These are phyloP conservation scores for Cantharis rustica DNA, from an alignment of 2,888 invertebrate genomes.

Conservation along the genomic window DNA sequence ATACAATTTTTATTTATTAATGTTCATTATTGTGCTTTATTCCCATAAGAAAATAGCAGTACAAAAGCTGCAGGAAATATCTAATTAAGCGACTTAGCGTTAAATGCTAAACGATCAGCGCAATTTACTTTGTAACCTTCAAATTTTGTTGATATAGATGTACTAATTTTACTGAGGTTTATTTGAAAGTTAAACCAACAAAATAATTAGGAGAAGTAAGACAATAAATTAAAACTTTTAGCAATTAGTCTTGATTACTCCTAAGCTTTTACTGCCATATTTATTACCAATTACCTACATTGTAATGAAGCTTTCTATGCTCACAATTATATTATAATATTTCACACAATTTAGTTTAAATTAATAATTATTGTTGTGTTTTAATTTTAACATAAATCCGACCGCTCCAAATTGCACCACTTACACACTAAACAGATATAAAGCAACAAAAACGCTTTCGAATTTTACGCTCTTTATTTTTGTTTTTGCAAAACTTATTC, in stretches of 20 bases:
- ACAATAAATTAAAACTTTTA: slow-evolving; percentile 22
- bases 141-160: background rate
- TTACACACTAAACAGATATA: no score
- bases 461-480: no score
- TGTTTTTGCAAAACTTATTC: no score
- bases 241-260: slow-evolving; percentile 22
- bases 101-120: background rate
- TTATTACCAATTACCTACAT: slow-evolving; percentile 16
- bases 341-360: background rate
- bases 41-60: background rate
- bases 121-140: background rate
- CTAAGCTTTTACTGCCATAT: slow-evolving; percentile 12
- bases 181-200: slow-evolving; percentile 12
- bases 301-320: background rate
- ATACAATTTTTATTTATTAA: background rate
- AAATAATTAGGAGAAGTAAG: slow-evolving; percentile 17
- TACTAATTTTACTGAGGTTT: slow-evolving; percentile 7
- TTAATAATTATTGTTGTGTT: background rate
- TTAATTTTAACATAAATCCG: background rate
- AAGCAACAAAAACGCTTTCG: no score
- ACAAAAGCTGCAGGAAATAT: background rate
- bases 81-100: background rate
- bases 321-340: background rate
- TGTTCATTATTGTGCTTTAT: background rate
- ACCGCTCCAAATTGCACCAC: background rate